Evolutionary conservation across 2,888 invertebrate genomes (phyloP).

Genomic region (Troides aeacus): DNA sequence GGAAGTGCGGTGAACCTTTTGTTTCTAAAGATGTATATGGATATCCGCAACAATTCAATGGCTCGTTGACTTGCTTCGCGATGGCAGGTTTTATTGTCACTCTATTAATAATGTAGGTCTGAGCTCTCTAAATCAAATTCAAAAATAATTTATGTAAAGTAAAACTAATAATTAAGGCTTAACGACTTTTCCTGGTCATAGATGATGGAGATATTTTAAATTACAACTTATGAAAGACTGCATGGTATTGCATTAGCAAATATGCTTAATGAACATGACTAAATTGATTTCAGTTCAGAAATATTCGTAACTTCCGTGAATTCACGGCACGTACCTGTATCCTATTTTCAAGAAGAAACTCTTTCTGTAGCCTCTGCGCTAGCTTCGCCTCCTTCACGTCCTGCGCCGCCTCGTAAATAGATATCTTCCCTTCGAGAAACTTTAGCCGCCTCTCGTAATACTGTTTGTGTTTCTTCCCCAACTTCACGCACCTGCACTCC

Average conservation of each 20-base stretch:
- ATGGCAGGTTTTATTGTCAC: slow-evolving; percentile 4
- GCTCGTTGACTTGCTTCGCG: slow-evolving; percentile 12
- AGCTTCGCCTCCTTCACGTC: slow-evolving; percentile 82
- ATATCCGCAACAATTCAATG: slow-evolving; percentile 24
- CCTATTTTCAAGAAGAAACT: slow-evolving; percentile 76
- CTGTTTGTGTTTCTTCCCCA: slow-evolving; percentile 80
- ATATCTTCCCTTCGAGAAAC: slow-evolving; percentile 82
- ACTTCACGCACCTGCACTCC: slow-evolving; percentile 75
- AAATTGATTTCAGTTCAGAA: too few relatives aligned
- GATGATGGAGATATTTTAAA: too few relatives aligned
- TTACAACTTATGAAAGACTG: too few relatives aligned
- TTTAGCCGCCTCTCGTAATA: slow-evolving; percentile 84
- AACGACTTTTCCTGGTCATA: too few relatives aligned
- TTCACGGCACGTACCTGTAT: slow-evolving; percentile 58
- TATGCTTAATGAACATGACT: too few relatives aligned
- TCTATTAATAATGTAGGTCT: neutral
- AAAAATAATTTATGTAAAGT: too few relatives aligned
- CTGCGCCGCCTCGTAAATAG: slow-evolving; percentile 83
- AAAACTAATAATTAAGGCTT: too few relatives aligned
- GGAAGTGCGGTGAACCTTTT: slow-evolving; percentile 24
- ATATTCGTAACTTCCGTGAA: too few relatives aligned
- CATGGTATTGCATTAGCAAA: too few relatives aligned
- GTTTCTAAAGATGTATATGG: slow-evolving; percentile 20
- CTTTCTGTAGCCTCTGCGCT: slow-evolving; percentile 82
- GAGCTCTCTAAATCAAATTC: too few relatives aligned